Evolutionary conservation across 2,888 invertebrate genomes (phyloP), one percentile per base, ranked within the genome.

Genomic region (Eucera pruinosa): DNA sequence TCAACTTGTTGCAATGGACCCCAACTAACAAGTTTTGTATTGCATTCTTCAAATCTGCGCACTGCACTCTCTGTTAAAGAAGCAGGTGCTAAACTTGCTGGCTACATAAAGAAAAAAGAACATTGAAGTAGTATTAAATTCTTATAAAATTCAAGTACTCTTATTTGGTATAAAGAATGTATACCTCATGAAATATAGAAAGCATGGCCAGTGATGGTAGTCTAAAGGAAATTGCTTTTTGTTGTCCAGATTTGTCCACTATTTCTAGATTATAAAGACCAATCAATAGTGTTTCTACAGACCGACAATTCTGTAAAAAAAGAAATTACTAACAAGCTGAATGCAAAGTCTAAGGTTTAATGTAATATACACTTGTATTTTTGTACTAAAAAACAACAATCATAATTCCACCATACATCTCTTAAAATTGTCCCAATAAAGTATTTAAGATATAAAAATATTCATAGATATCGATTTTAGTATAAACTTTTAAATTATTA

Each of bases 1-100:
- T 98, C 98, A 52, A 98, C 96, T 91, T 98, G 97, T 15, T 97
- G 95, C 86, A 97, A 94, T 13, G 98, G 98, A 0, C 98, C 98
- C 96, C 98, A 97, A 89, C 95, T 96, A 52, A 98, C 96, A 78
- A 97, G 94, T 88, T 97, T 97, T 47, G 96, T 96, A 88, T 97
- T 97, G 88, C 97, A 97, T 90, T 97, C 97, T 92, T 98, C 98
- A 94, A 97, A 96, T 72, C 97, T 94, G 25, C 97, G 94, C 67
- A 98, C 93, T 57, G 97, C 96, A 90, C 96, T 97, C 92, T 98
- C 97, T 30, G 97, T 97, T 77, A 97, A 93, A 80, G 97, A 96
- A 77, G 96, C 95, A 54, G 96, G 95, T 72, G 96, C 96, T 87
- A 97, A 93, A 86, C 95, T 96, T 84, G 95, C 94, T 7, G 96